Base-by-base conservation (phyloP, 2,113 vertebrate species). In the Catharus minimus region DNA sequence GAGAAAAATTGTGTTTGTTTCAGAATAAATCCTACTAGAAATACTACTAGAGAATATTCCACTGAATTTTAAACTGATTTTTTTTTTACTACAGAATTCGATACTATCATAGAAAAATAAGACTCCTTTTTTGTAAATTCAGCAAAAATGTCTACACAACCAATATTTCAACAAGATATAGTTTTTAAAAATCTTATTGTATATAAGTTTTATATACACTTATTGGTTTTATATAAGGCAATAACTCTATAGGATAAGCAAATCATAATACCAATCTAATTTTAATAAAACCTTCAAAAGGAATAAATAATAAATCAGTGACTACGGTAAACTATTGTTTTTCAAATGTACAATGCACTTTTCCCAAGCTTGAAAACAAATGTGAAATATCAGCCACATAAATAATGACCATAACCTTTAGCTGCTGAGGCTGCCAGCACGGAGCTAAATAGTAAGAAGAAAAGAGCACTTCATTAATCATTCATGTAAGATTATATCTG, bases 401-500 rank as follows among this genome's bases (percentile, higher is more conserved):
- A 92, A 79, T 80, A 71, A 92, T 28, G 72, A 74, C 43, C 11
- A 44, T n/a, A 83, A 46, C 36, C 21, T 95, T 86, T 92, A 76
- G 32, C 32, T 87, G 20, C 13, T 72, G 52, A 94, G 11, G 38
- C 62, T 83, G 18, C 17, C 41, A 76, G 50, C 27, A 60, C 4
- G 24, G 88, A 93, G 43, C 13, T 55, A 91, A 95, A 55, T 16
- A 44, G 23, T 36, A 71, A 73, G 5, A 26, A 82, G 55, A 71
- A 76, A 82, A 84, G 16, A 73, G 1, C 24, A 55, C 6, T 64
- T 81, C 11, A 64, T 81, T 81, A 88, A 88, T 81, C 10, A 78
- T 78, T 68, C 18, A 28, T 64, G 36, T 15, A 90, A 55, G 9
- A 62, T 22, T 61, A 24, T 41, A 32, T 43, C 30, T 43, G 32